Base-by-base conservation (phyloP, 2,888 invertebrate species). In the Acronicta leporina region DNA sequence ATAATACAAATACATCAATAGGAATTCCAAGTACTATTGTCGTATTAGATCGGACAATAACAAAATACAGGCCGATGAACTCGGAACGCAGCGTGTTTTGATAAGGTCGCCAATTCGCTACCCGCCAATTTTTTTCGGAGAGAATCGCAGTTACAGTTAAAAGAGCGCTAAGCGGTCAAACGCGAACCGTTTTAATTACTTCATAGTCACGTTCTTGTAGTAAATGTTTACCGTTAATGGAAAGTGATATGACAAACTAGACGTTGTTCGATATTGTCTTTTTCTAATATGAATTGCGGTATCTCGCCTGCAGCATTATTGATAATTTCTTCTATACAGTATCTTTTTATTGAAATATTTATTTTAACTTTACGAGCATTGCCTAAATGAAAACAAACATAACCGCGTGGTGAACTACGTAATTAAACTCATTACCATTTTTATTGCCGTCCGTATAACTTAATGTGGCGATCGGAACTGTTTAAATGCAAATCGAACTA, bases 121-220 rank as follows among this genome's bases (percentile, higher is more conserved):
- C 83, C 81, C 81, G 84, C 78, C 80, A 85, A 81, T 84, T 89
- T 88, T 88, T 84, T 80, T 70, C 74, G 38, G 72, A 82, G 79
- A 84, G 82, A 84, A 81, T 75, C 87, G 83, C 84, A 81, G 87
- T 86, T 86, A 92, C 92, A 84, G 91, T 92, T 90, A 90, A 91
- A 88, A 86, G 85, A 86, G 82, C 81, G 83, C 82, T 83, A 80
- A 81, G 83, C 84, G 83, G 86, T 83, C 84, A 86, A 84, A 79
- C 78, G 77, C 81, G 84, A 77, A 89, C 92, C 93, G 93, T 93
- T 94, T 93, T 93, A 93, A 94, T 94, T 92, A 90, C 91, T 89
- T 90, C 87, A 89, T 87, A 88, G 91, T 88, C 88, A 87, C 87
- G 88, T 86, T 84, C 84, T 83, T 84, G 87, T 88, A 89, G 90